Conservation (phyloP, 2,113 vertebrate species). For the Cheilinus undulatus region DNA sequence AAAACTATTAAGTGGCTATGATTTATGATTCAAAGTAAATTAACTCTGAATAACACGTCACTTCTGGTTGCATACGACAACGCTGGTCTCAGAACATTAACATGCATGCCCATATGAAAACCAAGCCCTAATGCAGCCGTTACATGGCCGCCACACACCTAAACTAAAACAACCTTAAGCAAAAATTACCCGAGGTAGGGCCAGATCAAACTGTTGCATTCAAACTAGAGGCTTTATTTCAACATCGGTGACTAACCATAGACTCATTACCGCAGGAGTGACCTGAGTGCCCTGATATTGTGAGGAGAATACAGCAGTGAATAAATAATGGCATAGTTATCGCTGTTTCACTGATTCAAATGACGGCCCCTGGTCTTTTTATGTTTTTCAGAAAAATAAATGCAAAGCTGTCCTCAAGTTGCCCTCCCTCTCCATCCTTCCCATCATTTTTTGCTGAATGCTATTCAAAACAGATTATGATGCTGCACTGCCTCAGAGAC, state of each 20-base stretch:
- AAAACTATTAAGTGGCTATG: too few species aligned
- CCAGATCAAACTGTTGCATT: too few species aligned
- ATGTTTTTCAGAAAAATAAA: constrained; percentile 33
- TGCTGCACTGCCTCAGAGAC: constrained; percentile 43
- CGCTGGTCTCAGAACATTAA: too few species aligned
- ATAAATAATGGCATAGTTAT: constrained; percentile 1
- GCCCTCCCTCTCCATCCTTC: constrained; percentile 1
- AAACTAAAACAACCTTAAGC: too few species aligned
- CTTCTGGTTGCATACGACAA: too few species aligned
- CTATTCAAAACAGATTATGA: constrained; percentile 59
- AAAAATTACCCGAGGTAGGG: too few species aligned
- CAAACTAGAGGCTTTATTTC: neutral
- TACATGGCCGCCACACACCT: too few species aligned
- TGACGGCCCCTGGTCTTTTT: neutral
- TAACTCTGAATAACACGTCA: too few species aligned
- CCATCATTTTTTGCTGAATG: constrained; percentile 32
- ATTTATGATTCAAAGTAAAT: too few species aligned
- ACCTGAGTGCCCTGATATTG: neutral
- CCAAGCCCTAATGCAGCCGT: too few species aligned
- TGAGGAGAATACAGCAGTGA: neutral
- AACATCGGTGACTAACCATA: too few species aligned
- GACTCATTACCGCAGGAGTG: neutral
- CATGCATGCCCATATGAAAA: too few species aligned
- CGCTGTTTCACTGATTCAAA: constrained; percentile 15
- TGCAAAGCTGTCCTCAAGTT: constrained; percentile 45